Evolutionary conservation across 2,888 invertebrate species (phyloP).

Genomic region (Eucera pruinosa): DNA sequence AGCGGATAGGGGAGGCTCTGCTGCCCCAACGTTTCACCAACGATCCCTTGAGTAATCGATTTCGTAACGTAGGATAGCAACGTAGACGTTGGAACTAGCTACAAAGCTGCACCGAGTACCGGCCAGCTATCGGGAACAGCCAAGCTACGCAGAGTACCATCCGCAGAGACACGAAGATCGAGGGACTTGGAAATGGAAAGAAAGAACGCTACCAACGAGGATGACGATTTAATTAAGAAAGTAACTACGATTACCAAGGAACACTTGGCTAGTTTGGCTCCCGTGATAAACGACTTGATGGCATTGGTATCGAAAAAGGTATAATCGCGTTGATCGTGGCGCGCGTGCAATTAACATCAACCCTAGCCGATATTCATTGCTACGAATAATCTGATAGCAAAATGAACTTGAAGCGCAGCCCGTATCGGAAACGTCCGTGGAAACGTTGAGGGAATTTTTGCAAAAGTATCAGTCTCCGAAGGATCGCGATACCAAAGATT

Average conservation of each 20-base stretch:
- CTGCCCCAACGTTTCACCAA: too few relatives aligned
- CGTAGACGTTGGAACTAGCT: constrained; percentile 55
- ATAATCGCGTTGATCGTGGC: constrained; percentile 5
- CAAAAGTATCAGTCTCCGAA: constrained; percentile 64
- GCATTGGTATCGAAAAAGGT: constrained; percentile 75
- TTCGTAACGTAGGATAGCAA: constrained; percentile 67
- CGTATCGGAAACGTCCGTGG: constrained; percentile 64
- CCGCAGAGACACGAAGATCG: constrained; percentile 14
- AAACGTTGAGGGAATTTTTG: constrained; percentile 69
- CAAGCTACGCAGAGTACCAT: constrained; percentile 19
- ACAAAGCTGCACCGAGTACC: constrained; percentile 28
- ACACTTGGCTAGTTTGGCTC: constrained; percentile 75
- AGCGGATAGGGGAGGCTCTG: too few relatives aligned
- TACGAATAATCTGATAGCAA: constrained; percentile 47
- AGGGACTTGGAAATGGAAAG: constrained; percentile 31
- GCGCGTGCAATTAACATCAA: background rate
- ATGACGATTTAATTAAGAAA: constrained; percentile 54
- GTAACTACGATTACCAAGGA: constrained; percentile 60
- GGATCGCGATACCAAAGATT: constrained; percentile 33
- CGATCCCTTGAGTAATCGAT: too few relatives aligned
- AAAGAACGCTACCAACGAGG: constrained; percentile 46
- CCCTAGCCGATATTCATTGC: background rate
- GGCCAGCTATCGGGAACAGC: constrained; percentile 21
- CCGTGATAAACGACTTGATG: constrained; percentile 78
- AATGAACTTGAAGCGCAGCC: constrained; percentile 60